Evolutionary conservation across 1,140 invertebrate species (phyloP).

Genomic region (Sarcophaga peregrina): DNA sequence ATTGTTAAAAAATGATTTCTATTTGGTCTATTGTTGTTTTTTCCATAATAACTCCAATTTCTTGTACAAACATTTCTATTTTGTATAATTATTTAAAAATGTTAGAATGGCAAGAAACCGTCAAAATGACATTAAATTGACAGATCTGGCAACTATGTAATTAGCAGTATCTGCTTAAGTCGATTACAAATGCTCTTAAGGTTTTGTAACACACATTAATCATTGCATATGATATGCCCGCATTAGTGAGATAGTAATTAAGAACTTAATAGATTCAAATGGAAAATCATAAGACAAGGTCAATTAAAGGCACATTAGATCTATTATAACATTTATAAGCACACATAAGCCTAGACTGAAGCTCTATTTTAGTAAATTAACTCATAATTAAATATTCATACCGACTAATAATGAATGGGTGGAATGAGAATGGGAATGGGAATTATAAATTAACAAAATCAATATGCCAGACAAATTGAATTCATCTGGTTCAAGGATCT

Average conservation of each 20-base stretch:
- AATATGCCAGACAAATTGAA: not conserved
- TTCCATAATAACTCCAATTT: too few species aligned
- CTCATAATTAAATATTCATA: too few species aligned
- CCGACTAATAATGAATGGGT: too few species aligned
- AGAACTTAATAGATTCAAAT: not conserved
- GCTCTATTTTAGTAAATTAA: too few species aligned
- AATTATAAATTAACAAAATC: not conserved
- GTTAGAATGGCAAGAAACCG: too few species aligned
- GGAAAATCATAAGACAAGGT: not conserved
- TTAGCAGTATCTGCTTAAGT: not conserved
- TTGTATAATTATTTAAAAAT: too few species aligned
- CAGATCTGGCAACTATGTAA: too few species aligned
- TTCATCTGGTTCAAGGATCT: not conserved
- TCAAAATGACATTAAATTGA: too few species aligned
- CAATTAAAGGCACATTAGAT: conserved; percentile 9
- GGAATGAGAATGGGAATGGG: not conserved
- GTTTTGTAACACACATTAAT: not conserved
- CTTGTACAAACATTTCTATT: too few species aligned
- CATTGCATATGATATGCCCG: not conserved
- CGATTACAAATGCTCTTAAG: not conserved
- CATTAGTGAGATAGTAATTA: not conserved
- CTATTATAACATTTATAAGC: not conserved
- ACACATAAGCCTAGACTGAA: not conserved
- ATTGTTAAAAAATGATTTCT: too few species aligned
- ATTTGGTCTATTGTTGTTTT: too few species aligned